These are phyloP conservation scores for Drosophila helvetica DNA, from an alignment of 2,888 invertebrate species.

Conservation along the genomic window DNA sequence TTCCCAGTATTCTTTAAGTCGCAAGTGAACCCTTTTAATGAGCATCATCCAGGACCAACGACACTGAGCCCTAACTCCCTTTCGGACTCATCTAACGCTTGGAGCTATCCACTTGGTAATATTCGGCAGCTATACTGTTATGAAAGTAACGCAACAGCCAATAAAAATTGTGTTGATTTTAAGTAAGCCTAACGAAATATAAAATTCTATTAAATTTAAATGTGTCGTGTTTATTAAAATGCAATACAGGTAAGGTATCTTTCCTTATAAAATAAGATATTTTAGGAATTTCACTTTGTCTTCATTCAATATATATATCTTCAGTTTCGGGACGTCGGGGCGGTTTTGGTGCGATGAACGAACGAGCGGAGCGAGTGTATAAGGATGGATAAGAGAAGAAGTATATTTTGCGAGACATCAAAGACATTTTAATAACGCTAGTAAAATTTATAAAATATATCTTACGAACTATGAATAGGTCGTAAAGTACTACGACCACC, in stretches of 20 bases:
- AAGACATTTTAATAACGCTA: no score
- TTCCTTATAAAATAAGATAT: not conserved
- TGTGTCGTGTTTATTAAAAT: not conserved
- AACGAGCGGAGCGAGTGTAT: no score
- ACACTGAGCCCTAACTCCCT: slow-evolving; percentile 40
- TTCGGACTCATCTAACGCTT: slow-evolving; percentile 27
- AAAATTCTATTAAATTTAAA: not conserved
- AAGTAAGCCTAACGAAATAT: slow-evolving; percentile 22
- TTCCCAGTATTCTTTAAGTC: slow-evolving; percentile 63
- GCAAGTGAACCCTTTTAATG: slow-evolving; percentile 55
- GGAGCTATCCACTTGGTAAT: slow-evolving; percentile 27
- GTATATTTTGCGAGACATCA: no score
- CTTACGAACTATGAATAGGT: no score
- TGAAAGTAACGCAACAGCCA: slow-evolving; percentile 37
- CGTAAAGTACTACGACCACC: no score
- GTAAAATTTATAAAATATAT: no score
- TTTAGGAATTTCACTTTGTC: not conserved
- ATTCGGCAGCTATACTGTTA: slow-evolving; percentile 52
- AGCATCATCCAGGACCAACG: slow-evolving; percentile 47
- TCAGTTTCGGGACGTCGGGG: no score
- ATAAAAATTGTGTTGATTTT: slow-evolving; percentile 47
- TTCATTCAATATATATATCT: no score
- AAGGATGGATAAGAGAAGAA: no score
- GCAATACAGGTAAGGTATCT: not conserved
- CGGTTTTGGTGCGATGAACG: no score